Conservation (phyloP, 2,113 vertebrate genomes). For the Nansenia antarctica region DNA sequence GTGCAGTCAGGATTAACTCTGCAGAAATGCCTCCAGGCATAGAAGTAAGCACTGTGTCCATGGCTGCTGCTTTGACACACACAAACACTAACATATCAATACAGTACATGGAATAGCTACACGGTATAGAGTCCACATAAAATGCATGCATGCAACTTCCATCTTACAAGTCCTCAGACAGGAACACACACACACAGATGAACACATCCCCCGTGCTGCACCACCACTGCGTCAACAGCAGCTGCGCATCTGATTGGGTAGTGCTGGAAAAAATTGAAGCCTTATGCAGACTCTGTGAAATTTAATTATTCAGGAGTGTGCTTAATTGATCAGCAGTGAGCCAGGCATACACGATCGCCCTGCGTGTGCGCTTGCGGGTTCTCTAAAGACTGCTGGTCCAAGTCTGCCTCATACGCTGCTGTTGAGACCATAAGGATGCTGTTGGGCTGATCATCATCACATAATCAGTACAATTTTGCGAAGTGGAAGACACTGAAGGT, state of each 20-base stretch:
- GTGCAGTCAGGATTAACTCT: background rate
- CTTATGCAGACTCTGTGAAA: conserved; percentile 33
- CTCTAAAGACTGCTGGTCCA: background rate
- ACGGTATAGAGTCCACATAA: too few species aligned
- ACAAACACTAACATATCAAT: background rate
- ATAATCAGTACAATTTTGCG: too few species aligned
- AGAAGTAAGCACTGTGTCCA: background rate
- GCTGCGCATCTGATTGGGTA: conserved; percentile 13
- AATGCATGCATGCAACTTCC: too few species aligned
- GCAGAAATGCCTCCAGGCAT: background rate
- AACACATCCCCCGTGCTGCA: background rate
- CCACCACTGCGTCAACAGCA: conserved; percentile 31
- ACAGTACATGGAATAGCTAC: too few species aligned
- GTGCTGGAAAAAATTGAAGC: conserved; percentile 18
- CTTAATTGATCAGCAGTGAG: conserved; percentile 43
- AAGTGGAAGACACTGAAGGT: too few species aligned
- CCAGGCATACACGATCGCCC: conserved; percentile 3
- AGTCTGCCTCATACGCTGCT: too few species aligned
- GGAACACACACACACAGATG: too few species aligned
- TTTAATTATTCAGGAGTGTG: conserved; percentile 59
- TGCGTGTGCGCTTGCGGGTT: background rate
- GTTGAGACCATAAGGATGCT: too few species aligned
- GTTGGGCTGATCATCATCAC: too few species aligned
- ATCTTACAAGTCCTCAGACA: too few species aligned
- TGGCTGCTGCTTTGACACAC: background rate